These are phyloP conservation scores for Brachypodius melanocephalos DNA, from an alignment of 2,113 vertebrate genomes.

Conservation along the genomic window DNA sequence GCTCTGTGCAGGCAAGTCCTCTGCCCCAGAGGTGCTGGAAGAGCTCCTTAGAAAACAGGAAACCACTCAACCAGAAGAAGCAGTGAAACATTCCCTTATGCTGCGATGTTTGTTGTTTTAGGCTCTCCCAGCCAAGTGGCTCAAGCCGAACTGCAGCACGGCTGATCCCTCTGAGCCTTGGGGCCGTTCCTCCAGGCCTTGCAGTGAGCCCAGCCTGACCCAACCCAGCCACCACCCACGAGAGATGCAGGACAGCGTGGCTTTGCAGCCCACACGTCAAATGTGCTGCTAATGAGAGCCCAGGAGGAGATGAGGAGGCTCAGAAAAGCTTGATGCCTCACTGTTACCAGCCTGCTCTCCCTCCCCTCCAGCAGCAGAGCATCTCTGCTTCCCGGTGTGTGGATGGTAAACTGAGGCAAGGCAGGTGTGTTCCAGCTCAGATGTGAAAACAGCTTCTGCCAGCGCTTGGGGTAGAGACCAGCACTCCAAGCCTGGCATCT, in stretches of 20 bases:
- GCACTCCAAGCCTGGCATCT: neutral
- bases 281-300: neutral
- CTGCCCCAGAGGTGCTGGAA: constrained; percentile 27
- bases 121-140: neutral
- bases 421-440: neutral
- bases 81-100: neutral
- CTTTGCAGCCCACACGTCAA: neutral
- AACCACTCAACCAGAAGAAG: neutral
- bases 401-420: neutral
- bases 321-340: neutral
- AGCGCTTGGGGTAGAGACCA: neutral
- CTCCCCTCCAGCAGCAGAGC: neutral
- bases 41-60: constrained; percentile 42
- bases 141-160: neutral
- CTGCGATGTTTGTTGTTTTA: constrained; percentile 41
- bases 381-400: neutral
- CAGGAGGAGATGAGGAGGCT: neutral
- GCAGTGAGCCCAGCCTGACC: neutral
- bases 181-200: neutral
- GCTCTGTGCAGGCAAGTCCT: neutral
- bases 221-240: neutral
- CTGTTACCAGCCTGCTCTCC: neutral
- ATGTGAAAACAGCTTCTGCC: neutral
- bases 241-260: constrained; percentile 25
- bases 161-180: neutral